Conservation (phyloP, 1,140 invertebrate species). For the Tribolium castaneum region DNA sequence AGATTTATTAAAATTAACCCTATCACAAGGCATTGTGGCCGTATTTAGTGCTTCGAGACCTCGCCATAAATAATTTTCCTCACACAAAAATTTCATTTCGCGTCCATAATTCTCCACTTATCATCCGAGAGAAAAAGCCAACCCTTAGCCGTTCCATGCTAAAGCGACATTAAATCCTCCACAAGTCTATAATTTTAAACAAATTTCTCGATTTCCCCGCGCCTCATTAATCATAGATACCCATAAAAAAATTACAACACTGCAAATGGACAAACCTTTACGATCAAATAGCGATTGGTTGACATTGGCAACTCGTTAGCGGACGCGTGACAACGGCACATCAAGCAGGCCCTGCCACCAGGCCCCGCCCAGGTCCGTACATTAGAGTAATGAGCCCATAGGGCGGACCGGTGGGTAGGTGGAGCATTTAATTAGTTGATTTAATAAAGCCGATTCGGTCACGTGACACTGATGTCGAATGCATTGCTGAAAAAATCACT, state of each 20-base stretch:
- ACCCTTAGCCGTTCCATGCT: background rate
- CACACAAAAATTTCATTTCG: background rate
- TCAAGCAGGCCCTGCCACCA: conserved; percentile 49
- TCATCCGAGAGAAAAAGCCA: background rate
- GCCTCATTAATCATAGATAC: conserved; percentile 18
- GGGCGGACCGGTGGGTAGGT: conserved; percentile 53
- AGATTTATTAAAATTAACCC: background rate
- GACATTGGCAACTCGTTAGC: conserved; percentile 49
- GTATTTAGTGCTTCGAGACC: background rate
- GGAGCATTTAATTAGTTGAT: conserved; percentile 59
- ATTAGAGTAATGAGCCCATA: conserved; percentile 56
- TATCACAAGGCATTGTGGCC: background rate
- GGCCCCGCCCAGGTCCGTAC: conserved; percentile 55
- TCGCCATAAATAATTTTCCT: background rate
- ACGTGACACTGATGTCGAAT: conserved; percentile 38
- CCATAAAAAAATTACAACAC: conserved; percentile 30
- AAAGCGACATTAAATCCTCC: conserved; percentile 5
- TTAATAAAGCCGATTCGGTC: conserved; percentile 50
- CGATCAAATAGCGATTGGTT: conserved; percentile 50
- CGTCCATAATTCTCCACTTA: conserved; percentile 14
- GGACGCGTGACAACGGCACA: conserved; percentile 54
- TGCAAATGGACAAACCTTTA: conserved; percentile 41
- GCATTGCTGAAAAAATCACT: background rate
- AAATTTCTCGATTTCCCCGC: conserved; percentile 2
- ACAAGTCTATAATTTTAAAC: conserved; percentile 16